Evolutionary conservation across 2,113 vertebrate genomes (phyloP).

Genomic region (Triplophysa dalaica): DNA sequence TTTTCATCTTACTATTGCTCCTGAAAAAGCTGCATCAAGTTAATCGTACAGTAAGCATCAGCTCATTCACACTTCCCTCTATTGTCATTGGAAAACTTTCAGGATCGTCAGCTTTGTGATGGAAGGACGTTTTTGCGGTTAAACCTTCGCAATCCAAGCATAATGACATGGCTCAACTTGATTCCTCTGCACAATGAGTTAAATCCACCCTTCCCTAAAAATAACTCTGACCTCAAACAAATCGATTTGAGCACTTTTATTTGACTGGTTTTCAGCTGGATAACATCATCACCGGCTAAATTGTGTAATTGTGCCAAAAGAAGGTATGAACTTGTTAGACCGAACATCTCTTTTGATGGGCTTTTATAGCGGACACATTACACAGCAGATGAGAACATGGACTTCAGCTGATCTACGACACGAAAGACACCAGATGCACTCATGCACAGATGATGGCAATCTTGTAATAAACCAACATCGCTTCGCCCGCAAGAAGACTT

Average conservation of each 20-base stretch:
- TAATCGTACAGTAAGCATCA: slow-evolving; percentile 24
- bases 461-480: neutral
- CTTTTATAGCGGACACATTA: slow-evolving; percentile 6
- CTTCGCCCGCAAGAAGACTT: neutral
- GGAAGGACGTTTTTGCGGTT: slow-evolving; percentile 13
- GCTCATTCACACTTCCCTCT: neutral
- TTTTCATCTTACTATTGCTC: slow-evolving; percentile 26
- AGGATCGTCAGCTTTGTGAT: slow-evolving; percentile 7
- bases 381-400: slow-evolving; percentile 19
- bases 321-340: slow-evolving; percentile 23
- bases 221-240: slow-evolving; percentile 11
- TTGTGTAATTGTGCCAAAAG: neutral
- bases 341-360: slow-evolving; percentile 10
- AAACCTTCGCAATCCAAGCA: neutral
- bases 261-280: neutral
- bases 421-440: slow-evolving; percentile 8
- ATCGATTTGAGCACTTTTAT: neutral
- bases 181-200: neutral
- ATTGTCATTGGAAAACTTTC: slow-evolving; percentile 9
- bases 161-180: slow-evolving; percentile 14
- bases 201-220: neutral
- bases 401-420: slow-evolving; percentile 28
- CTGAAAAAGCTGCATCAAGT: slow-evolving; percentile 5
- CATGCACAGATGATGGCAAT: slow-evolving; percentile 34
- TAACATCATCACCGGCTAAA: neutral